Conservation (phyloP, 2,888 invertebrate species). For the Ochropleura leucogaster region DNA sequence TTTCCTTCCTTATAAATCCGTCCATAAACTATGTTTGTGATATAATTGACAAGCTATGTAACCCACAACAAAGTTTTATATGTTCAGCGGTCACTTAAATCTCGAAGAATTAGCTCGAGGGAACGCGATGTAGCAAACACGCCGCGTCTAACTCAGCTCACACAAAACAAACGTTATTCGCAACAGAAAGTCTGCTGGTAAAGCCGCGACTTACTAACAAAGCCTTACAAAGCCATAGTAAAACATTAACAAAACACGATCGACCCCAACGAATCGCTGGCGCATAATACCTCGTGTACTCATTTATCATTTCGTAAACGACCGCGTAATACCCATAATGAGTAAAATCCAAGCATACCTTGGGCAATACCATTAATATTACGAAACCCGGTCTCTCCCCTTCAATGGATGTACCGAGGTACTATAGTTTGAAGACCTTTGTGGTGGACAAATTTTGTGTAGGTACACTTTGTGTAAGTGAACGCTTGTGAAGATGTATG, state of each 20-base stretch:
- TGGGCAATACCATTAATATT: conserved; percentile 88
- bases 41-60: conserved; percentile 31
- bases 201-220: conserved; percentile 66
- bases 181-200: conserved; percentile 61
- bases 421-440: conserved; percentile 62
- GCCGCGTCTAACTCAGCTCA: conserved; percentile 46
- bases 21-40: background rate
- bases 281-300: conserved; percentile 81
- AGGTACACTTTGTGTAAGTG: conserved; percentile 28
- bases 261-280: conserved; percentile 75
- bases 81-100: conserved; percentile 34
- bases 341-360: conserved; percentile 90
- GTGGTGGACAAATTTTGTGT: conserved; percentile 56
- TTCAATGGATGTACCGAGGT: conserved; percentile 68
- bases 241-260: conserved; percentile 83
- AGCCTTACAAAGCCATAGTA: conserved; percentile 77
- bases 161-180: conserved; percentile 66
- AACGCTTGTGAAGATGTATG: conserved; percentile 15
- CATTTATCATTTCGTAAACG: conserved; percentile 89
- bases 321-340: conserved; percentile 89
- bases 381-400: conserved; percentile 80
- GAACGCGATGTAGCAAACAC: conserved; percentile 40
- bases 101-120: conserved; percentile 44
- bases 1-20: conserved; percentile 2
- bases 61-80: conserved; percentile 27